Evolutionary conservation across 2,797 vertebrate genomes (phyloP).

Genomic region (Heteromormyrus szaboi): DNA sequence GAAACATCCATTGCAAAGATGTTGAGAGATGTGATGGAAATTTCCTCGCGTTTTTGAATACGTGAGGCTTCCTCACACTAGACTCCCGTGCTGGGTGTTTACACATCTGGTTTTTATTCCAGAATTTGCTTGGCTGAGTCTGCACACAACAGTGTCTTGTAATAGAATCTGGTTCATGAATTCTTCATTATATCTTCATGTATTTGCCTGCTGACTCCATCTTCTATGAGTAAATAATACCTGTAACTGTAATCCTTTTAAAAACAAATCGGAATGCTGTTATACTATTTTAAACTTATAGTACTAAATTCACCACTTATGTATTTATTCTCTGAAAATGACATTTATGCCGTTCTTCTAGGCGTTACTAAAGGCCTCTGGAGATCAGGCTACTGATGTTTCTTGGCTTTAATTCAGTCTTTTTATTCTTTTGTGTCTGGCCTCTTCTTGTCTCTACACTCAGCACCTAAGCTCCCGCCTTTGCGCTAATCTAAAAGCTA

Average conservation of each 20-base stretch:
- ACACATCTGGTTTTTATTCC: neutral
- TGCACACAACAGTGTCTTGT: neutral
- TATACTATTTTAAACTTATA: neutral
- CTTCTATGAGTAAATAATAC: neutral
- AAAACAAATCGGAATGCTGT: neutral
- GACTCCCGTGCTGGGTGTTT: neutral
- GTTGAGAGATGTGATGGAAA: neutral
- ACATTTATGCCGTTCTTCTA: neutral
- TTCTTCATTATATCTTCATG: neutral
- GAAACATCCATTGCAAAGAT: neutral
- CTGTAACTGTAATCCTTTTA: neutral
- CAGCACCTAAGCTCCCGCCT: neutral
- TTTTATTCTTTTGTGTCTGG: neutral
- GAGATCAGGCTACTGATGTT: neutral
- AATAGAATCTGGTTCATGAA: neutral
- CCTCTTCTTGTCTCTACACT: neutral
- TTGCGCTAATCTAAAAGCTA: neutral
- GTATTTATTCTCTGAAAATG: neutral
- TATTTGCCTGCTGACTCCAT: neutral
- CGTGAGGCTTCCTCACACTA: neutral
- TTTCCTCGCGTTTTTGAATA: neutral
- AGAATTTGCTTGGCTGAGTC: neutral
- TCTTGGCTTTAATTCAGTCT: neutral
- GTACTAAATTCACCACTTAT: neutral
- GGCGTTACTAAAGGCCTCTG: neutral